Base-by-base conservation (phyloP, 2,797 vertebrate genomes). In the Helarctos malayanus region DNA sequence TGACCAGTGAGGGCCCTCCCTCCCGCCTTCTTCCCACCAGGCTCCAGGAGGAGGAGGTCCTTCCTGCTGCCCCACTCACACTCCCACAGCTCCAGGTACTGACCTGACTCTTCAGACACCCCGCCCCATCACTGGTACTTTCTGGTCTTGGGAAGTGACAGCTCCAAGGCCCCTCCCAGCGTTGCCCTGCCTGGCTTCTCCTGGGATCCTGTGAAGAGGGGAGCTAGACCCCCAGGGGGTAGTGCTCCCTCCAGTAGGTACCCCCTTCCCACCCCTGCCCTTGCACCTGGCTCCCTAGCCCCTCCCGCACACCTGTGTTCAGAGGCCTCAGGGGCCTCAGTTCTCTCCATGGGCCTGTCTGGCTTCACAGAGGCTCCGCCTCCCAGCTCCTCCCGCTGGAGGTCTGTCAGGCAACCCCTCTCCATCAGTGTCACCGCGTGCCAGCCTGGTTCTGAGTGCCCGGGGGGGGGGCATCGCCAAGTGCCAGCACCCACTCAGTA, bases 271-370 rank as follows among this genome's bases (percentile, higher is more conserved):
- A 13, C 32, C 85, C 87, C 92, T 0, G 27, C 87, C 94, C 88
- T 68, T 76, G 89, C 97, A 96, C 96, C 98, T 98, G 98, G 92
- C 79, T 96, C 97, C 94, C 87, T 7, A 75, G 84, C 73, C 91
- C 95, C 95, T 95, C 92, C 96, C 78, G 59, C 49, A 94, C 96
- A 96, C 96, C 96, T 97, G 97, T 87, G 97, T 78, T 97, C 88
- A 38, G 56, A 18, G 41, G 61, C 94, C 96, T 91, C 13, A 0
- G 95, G 82, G 97, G 80, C 91, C 71, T 79, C 75, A 3, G 11
- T 56, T 73, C 82, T 97, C 68, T 29, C 80, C 80, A 57, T 1
- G 85, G 95, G 94, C 86, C 71, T 91, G 75, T 57, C 92, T 86
- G 89, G 76, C 47, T 95, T 84, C 35, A 8, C 56, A 35, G 57